Base-by-base conservation (phyloP, 2,113 vertebrate species). In the Catagonus wagneri region DNA sequence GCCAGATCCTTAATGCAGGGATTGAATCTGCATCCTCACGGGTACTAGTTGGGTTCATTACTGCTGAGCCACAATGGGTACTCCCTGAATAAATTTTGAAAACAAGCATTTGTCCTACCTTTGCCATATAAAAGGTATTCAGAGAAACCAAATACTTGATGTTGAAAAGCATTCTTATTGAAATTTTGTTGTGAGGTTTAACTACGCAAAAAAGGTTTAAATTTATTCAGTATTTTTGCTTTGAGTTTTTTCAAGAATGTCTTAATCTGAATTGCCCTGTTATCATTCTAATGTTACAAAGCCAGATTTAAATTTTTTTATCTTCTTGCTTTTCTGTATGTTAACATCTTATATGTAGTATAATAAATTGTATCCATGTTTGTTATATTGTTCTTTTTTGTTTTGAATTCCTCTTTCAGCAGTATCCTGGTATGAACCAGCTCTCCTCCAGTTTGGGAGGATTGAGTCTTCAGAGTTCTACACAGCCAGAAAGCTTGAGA, bases 371-470 rank as follows among this genome's bases (percentile, higher is more conserved):
- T 84, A 25, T 78, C 71, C 2, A 16, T 71, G 23, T 34, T 91
- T 86, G 22, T 87, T 80, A 29, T 74, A 58, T 69, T 89, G 20
- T 8, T 83, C 19, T 3, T 71, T n/a, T 78, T 87, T 69, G 85
- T 50, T 88, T 92, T 94, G 83, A 52, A 68, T 75, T 96, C 50
- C n/a, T 69, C 90, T 81, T 81, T 23, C 98, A 99, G 99, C 98
- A 99, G 20, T 99, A 99, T 96, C 99, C 99, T 25, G 99, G 97
- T 94, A 93, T 99, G 96, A 99, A 98, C 96, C 99, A 99, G 97
- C 98, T 99, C 75, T 99, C 99, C 3, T 98, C 99, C 2, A 98
- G 99, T 23, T 98, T 99, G 29, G 99, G 99, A 78, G 99, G 99
- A 3, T 97, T 99, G 95, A 99, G 99, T 63, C 99, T 99, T 0